Evolutionary conservation across 1,140 invertebrate genomes (phyloP), one percentile per base, ranked within the genome.

Genomic region (Neodiprion lecontei): DNA sequence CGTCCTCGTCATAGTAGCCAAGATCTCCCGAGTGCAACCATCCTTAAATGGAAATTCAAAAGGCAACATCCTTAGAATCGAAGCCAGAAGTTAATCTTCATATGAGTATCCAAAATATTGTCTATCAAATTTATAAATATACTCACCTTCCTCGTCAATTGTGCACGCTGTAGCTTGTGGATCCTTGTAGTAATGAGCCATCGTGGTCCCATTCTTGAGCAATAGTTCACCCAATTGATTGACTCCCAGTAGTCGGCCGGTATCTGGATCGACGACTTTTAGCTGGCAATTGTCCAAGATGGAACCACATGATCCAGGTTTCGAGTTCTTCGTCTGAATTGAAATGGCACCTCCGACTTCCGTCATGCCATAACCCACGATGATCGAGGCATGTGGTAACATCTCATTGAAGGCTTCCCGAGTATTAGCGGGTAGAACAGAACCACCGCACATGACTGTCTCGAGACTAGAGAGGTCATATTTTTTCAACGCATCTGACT

Each of bases 11-110:
- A 72, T 91, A 91, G 79, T 91, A 93, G 9, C 91, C 91, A 69
- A 95, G 83, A 82, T 95, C 94, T 9, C 94, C 94, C 17, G 94
- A 93, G 76, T 92, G 91, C 9, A 94, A 85, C 91, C 92, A 96
- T 9, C 94, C 93, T 86, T 40, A 40, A 40, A 40, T 85, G 17
- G 91, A 82, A 9, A 81, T 88, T 68, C 87, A 84, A 12, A 76
- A 77, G 5, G 88, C 90, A 49, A 92, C 91, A 69, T 91, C 82
- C 71, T 91, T 88, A 74, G 89, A 89, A 7, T 84, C 80, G 9
- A 74, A 72, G 28, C 83, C 21, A 81, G 76, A 40, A 65, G 17
- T 69, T 71, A 49, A 53, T 86, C 76, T n/a, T 78, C 75, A 69
- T 21, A 21, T 75, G 83, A 48, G 85, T 85, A 8, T 82, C 84